These are phyloP conservation scores for Oreochromis aureus DNA, from an alignment of 2,113 vertebrate genomes.

Conservation along the genomic window DNA sequence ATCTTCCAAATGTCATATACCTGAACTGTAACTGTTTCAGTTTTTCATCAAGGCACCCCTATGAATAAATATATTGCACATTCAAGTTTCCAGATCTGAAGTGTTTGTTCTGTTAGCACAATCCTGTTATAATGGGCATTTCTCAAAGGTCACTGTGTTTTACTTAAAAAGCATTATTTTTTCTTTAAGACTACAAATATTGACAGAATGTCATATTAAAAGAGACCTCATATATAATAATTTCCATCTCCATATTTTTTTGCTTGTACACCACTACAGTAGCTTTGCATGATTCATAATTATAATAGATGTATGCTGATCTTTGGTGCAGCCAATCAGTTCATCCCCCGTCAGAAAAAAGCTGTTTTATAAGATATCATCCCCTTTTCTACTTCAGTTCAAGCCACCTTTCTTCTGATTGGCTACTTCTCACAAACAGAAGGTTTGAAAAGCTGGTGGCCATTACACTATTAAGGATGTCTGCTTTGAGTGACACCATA, in stretches of 20 bases:
- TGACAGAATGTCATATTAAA: background rate
- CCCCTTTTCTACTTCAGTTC: background rate
- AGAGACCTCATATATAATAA: background rate
- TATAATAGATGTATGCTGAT: background rate
- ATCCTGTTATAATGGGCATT: background rate
- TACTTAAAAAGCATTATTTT: background rate
- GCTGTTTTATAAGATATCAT: background rate
- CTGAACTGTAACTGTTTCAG: slow-evolving; percentile 41
- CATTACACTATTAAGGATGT: background rate
- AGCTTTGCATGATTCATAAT: background rate
- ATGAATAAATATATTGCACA: slow-evolving; percentile 40
- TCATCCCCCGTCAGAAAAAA: background rate
- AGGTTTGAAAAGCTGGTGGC: background rate
- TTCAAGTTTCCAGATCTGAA: slow-evolving; percentile 1
- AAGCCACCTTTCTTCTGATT: background rate
- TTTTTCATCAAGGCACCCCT: slow-evolving; percentile 24
- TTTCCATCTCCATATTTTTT: background rate
- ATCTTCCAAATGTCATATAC: slow-evolving; percentile 26
- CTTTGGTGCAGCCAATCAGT: background rate
- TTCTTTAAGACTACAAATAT: background rate
- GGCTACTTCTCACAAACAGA: background rate
- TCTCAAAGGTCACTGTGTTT: background rate
- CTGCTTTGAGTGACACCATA: background rate
- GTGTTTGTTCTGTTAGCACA: background rate
- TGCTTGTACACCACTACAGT: background rate